Evolutionary conservation across 1,140 invertebrate species (phyloP).

Genomic region (Reticulitermes speratus): DNA sequence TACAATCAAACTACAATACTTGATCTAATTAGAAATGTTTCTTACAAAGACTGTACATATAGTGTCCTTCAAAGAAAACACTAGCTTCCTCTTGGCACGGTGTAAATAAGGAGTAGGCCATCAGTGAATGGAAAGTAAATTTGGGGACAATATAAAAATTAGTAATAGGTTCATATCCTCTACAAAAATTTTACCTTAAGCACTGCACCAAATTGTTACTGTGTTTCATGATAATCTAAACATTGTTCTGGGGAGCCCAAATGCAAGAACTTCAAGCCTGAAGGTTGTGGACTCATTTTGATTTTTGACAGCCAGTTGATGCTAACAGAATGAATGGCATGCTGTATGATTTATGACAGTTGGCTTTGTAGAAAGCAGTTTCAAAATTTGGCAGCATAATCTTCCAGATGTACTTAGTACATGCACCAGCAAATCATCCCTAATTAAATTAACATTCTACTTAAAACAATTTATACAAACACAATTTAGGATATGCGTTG

Average conservation of each 20-base stretch:
- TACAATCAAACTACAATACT: neutral
- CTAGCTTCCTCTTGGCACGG: neutral
- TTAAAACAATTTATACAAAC: neutral
- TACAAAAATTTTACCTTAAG: no score
- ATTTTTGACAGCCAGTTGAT: neutral
- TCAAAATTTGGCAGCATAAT: neutral
- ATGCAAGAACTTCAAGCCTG: neutral
- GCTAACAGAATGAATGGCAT: neutral
- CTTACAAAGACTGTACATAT: neutral
- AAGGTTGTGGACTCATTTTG: neutral
- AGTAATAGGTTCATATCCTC: no score
- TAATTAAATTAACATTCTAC: neutral
- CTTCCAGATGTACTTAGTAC: neutral
- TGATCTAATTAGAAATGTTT: neutral
- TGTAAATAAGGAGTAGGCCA: neutral
- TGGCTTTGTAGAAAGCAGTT: neutral
- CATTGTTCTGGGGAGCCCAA: neutral
- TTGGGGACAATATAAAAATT: neutral
- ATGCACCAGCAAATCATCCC: neutral
- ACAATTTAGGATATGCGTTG: neutral
- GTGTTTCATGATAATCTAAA: no score
- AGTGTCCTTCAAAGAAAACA: neutral
- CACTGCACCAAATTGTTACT: no score
- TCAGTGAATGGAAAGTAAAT: neutral
- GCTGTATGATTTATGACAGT: neutral